Evolutionary conservation across 2,888 invertebrate species (phyloP), one percentile per base, ranked within the genome.

Genomic region (Nymphalis polychloros): DNA sequence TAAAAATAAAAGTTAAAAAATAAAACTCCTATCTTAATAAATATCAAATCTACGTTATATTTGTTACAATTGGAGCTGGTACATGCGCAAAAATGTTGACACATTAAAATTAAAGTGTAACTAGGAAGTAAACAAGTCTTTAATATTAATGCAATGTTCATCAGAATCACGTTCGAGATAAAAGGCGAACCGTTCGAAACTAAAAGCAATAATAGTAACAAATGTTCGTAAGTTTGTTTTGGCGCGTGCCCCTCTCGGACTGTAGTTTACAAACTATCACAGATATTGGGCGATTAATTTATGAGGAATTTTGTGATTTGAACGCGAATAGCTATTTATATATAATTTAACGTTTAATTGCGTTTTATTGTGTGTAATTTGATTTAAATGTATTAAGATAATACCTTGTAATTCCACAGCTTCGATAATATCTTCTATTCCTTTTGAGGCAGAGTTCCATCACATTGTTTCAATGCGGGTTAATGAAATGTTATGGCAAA

Each of bases 171-270:
- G 84, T 85, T 76, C 81, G 70, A 79, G 79, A 77, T 79, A 76
- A 81, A 84, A 81, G 79, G 78, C 80, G 72, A 72, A 71, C 72
- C 73, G 73, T 78, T 79, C 76, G 72, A 76, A 76, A 79, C 78
- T 78, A 76, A 71, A 72, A 75, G 78, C 77, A 79, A 80, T 82
- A 81, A 81, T 79, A 77, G 78, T 84, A 85, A 86, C 79, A 74
- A 85, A 85, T 85, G 86, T 79, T 77, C 71, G 68, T 67, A 83
- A 85, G 78, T 84, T 84, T 79, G 82, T 81, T 78, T 77, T 75
- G 77, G 76, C 68, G 68, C 67, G 69, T 55, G 78, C 79, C 79
- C 64, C 72, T 59, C 75, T 79, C 77, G 59, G 31, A 57, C 50
- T 50, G 19, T 20, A 50, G 19, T 50, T 50, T 8, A 20, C 19